Conservation (phyloP, 2,113 vertebrate species). For the Phocoena sinus region DNA sequence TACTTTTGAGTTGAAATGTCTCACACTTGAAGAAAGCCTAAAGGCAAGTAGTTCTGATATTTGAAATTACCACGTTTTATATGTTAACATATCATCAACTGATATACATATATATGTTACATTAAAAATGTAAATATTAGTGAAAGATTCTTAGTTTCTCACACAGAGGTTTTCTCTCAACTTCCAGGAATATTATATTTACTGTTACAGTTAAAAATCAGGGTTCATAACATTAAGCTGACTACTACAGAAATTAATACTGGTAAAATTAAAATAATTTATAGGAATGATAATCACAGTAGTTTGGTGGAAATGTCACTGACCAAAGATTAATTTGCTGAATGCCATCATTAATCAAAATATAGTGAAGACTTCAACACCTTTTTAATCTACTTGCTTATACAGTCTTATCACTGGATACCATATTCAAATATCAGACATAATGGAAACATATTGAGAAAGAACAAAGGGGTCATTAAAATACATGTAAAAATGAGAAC, state of each 20-base stretch:
- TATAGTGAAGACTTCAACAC: neutral
- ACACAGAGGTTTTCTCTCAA: neutral
- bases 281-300: neutral
- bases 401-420: neutral
- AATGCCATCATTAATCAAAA: neutral
- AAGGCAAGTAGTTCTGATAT: conserved; percentile 51
- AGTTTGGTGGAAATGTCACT: neutral
- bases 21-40: conserved; percentile 45
- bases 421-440: neutral
- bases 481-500: neutral
- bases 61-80: conserved; percentile 27
- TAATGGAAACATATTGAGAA: neutral
- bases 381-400: neutral
- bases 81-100: neutral
- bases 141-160: neutral
- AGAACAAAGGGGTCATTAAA: neutral
- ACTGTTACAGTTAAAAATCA: neutral
- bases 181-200: neutral
- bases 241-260: neutral
- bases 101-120: neutral
- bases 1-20: conserved; percentile 44
- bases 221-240: neutral
- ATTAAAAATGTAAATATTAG: conserved; percentile 27
- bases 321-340: neutral
- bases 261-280: neutral